Percentiles rank a stretch among this genome's conserved stretches.
Evolutionary conservation across 2,797 vertebrate genomes (phyloP).

Genomic region (Scarus forsteni): DNA sequence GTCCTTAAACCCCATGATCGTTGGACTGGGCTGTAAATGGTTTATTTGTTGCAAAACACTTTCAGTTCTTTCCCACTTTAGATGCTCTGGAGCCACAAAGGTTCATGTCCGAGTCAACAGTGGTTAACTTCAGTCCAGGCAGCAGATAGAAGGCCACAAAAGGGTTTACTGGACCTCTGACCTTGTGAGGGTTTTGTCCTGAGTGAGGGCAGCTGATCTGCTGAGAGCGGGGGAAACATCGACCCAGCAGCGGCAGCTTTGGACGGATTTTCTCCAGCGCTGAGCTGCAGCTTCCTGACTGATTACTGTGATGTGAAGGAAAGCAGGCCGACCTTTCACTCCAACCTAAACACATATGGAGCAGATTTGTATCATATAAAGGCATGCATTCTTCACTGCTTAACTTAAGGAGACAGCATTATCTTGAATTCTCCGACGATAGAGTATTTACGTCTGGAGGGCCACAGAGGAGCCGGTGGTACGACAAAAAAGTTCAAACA

Average conservation of each 20-base stretch:
- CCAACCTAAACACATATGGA: constrained; percentile 78
- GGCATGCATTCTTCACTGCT: constrained; percentile 63
- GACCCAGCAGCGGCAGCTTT: constrained; percentile 34
- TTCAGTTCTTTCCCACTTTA: too few relatives aligned
- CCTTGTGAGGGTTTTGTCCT: constrained; percentile 43
- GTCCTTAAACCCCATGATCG: too few relatives aligned
- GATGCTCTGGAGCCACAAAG: neutral
- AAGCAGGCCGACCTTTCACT: constrained; percentile 60
- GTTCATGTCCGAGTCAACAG: constrained; percentile 39
- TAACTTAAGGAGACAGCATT: constrained; percentile 72
- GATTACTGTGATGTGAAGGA: constrained; percentile 63
- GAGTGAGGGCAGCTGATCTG: constrained; percentile 50
- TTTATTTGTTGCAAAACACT: too few relatives aligned
- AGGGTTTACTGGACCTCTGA: constrained; percentile 54
- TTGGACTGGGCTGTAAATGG: too few relatives aligned
- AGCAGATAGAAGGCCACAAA: constrained; percentile 33
- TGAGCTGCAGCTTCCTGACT: constrained; percentile 61
- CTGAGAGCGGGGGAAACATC: constrained; percentile 46
- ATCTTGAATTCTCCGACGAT: constrained; percentile 62
- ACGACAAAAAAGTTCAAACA: constrained; percentile 63
- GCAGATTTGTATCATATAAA: constrained; percentile 72
- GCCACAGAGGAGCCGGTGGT: constrained; percentile 38
- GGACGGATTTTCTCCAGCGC: constrained; percentile 49
- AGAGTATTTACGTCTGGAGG: constrained; percentile 72
- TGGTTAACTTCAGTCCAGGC: constrained; percentile 49